These are phyloP conservation scores for Caenorhabditis doughertyi DNA, from an alignment of 2,888 invertebrate species.

Conservation along the genomic window DNA sequence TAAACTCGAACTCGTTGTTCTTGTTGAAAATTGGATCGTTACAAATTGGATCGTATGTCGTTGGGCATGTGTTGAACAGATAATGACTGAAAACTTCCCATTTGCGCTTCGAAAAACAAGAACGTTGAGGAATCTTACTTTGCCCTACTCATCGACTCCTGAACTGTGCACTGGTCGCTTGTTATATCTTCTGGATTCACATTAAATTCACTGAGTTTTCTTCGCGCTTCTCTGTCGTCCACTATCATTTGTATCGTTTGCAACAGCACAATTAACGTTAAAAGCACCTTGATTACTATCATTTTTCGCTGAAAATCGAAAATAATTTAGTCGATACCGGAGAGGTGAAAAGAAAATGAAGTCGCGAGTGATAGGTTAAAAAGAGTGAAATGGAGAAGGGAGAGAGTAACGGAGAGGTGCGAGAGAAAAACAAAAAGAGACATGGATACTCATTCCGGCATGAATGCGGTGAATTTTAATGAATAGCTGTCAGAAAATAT, in stretches of 20 bases:
- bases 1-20: constrained; percentile 40
- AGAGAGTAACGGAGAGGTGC: too few species aligned
- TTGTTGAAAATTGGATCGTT: constrained; percentile 48
- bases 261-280: constrained; percentile 4
- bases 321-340: too few species aligned
- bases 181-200: constrained; percentile 16
- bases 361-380: too few species aligned
- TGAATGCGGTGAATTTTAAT: too few species aligned
- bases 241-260: constrained; percentile 35
- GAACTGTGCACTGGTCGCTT: background rate
- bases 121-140: background rate
- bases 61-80: constrained; percentile 42
- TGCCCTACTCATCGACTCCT: background rate
- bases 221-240: constrained; percentile 8
- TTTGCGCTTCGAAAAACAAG: background rate
- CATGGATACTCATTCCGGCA: too few species aligned
- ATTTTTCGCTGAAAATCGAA: too few species aligned
- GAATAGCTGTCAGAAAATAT: too few species aligned
- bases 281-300: constrained; percentile 16
- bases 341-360: too few species aligned
- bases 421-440: too few species aligned
- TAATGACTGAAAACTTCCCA: constrained; percentile 20
- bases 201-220: background rate
- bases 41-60: constrained; percentile 37
- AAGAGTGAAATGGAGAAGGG: too few species aligned